A percentile compares a stretch with the other conserved stretches of the same genome.
phyloP scores from a whole-genome alignment of 2,113 vertebrate genomes.

The Phalacrocorax carbo region DNA sequence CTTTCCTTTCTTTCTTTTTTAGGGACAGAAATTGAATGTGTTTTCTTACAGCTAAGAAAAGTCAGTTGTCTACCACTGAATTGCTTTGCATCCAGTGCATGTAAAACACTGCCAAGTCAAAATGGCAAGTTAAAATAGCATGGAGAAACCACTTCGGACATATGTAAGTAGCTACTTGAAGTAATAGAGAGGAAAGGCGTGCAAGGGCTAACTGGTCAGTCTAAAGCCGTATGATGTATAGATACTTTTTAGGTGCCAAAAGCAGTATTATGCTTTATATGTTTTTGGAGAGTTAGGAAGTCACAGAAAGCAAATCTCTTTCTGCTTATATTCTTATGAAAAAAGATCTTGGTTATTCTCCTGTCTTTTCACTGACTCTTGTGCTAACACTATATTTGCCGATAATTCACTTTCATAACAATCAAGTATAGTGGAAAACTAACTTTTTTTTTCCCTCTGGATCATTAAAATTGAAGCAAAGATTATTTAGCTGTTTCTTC shows the following conservation, averaged over 20 bases:
- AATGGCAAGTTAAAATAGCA: background rate
- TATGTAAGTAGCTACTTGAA: background rate
- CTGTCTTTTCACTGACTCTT: background rate
- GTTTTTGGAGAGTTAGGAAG: background rate
- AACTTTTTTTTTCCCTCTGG: too few species aligned
- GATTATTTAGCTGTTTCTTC: background rate
- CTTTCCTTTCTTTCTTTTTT: too few species aligned
- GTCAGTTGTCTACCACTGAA: background rate
- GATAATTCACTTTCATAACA: background rate
- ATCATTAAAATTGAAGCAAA: background rate
- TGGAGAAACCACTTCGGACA: background rate
- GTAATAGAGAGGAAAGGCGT: background rate
- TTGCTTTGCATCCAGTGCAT: background rate
- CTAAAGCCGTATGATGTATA: background rate
- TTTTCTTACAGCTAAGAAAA: background rate
- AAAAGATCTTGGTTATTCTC: background rate
- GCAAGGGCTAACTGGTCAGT: background rate
- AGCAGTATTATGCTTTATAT: background rate
- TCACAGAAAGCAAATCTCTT: background rate
- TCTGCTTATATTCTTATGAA: background rate
- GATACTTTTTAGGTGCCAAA: background rate
- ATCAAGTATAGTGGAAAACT: background rate
- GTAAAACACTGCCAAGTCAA: background rate
- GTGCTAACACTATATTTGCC: background rate
- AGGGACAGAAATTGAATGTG: rapidly evolving